These are phyloP conservation scores for Galaxias olidus DNA, from an alignment of 2,797 vertebrate genomes.

Conservation along the genomic window DNA sequence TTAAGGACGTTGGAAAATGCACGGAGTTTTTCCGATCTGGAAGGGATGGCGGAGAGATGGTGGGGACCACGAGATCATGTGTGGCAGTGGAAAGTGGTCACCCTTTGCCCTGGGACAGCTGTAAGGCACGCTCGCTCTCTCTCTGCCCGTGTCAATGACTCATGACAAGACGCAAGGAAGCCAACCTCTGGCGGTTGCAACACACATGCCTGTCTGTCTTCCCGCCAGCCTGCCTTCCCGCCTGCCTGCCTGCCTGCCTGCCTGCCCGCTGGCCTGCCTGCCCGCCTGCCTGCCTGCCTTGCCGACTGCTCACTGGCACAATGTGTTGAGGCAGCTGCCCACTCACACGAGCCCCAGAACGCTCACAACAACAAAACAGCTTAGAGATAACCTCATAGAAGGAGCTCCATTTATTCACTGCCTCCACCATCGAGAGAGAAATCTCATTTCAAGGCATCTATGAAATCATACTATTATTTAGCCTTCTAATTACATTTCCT, in stretches of 20 bases:
- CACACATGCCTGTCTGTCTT: too few species aligned
- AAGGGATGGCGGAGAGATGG: background rate
- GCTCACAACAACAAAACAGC: too few species aligned
- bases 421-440: too few species aligned
- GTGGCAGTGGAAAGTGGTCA: conserved; percentile 51
- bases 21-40: conserved; percentile 7
- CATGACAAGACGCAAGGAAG: conserved; percentile 57
- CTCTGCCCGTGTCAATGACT: conserved; percentile 58
- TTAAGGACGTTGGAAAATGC: background rate
- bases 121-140: conserved; percentile 42
- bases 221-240: too few species aligned
- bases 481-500: too few species aligned
- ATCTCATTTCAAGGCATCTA: too few species aligned
- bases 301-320: conserved; percentile 1
- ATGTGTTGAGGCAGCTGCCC: conserved; percentile 19
- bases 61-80: conserved; percentile 1
- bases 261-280: too few species aligned
- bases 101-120: conserved; percentile 47
- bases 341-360: background rate
- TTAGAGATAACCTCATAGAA: too few species aligned
- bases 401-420: too few species aligned
- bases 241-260: too few species aligned
- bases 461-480: too few species aligned
- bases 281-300: too few species aligned
- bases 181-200: conserved; percentile 34